phyloP scores from a whole-genome alignment of 2,797 vertebrate species.

The Sylvia borin region DNA sequence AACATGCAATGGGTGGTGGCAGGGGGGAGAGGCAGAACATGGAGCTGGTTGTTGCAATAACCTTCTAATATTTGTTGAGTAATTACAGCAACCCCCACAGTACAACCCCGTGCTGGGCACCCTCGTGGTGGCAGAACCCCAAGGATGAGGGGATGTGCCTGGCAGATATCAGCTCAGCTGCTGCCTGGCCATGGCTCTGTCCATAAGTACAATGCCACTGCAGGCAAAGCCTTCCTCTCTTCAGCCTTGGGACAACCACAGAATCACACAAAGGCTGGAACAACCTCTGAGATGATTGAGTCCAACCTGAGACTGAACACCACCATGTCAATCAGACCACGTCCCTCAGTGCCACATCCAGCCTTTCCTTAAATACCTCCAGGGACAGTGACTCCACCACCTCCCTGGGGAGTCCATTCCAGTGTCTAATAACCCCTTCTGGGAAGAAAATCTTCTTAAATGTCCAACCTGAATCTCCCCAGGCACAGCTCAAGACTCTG shows the following conservation, averaged over 20 bases:
- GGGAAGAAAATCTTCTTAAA: neutral
- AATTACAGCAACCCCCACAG: neutral
- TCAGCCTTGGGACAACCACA: neutral
- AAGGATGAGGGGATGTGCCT: neutral
- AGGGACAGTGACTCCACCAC: neutral
- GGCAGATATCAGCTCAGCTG: neutral
- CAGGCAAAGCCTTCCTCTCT: neutral
- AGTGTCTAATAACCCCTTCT: neutral
- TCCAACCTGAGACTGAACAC: neutral
- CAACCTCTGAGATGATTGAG: neutral
- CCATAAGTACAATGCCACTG: neutral
- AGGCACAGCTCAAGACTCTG: neutral
- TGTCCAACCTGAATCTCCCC: neutral
- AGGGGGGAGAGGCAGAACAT: neutral
- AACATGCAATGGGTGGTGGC: neutral
- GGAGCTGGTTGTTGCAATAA: neutral
- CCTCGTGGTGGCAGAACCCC: neutral
- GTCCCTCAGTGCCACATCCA: neutral
- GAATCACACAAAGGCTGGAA: neutral
- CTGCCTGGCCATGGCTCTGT: neutral
- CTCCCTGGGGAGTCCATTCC: neutral
- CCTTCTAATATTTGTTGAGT: neutral
- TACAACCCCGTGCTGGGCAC: neutral
- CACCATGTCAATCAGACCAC: rapidly evolving
- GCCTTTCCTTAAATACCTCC: neutral